Evolutionary conservation across 2,797 vertebrate genomes (phyloP).

Genomic region (Hylomyscus alleni): DNA sequence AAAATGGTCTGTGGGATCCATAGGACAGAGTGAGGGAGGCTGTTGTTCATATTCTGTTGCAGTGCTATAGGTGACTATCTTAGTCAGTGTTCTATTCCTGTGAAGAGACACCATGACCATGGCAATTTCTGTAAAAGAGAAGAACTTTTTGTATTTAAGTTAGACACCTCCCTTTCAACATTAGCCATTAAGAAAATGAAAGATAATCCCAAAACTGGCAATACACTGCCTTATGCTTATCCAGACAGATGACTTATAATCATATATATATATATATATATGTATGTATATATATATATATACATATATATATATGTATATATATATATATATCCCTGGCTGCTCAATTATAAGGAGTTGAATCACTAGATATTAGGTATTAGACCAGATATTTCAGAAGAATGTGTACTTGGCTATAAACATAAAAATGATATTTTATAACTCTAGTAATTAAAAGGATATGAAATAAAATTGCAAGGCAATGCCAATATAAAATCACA

Average conservation of each 20-base stretch:
- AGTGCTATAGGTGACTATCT: neutral
- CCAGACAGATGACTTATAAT: neutral
- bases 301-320: too few relatives aligned
- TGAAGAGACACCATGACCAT: neutral
- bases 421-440: neutral
- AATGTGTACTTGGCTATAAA: neutral
- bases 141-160: neutral
- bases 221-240: neutral
- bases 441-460: neutral
- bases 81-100: neutral
- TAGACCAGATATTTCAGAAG: neutral
- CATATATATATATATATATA: too few relatives aligned
- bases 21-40: neutral
- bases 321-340: neutral
- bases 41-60: neutral
- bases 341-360: neutral
- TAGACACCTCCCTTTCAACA: neutral
- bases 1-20: neutral
- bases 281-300: too few relatives aligned
- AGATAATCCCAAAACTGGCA: neutral
- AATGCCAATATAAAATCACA: conserved; percentile 14
- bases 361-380: neutral
- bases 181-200: neutral
- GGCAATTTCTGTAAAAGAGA: neutral
- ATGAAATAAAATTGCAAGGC: neutral